Evolutionary conservation across 2,888 invertebrate genomes (phyloP).

Genomic region (Eucera pruinosa): DNA sequence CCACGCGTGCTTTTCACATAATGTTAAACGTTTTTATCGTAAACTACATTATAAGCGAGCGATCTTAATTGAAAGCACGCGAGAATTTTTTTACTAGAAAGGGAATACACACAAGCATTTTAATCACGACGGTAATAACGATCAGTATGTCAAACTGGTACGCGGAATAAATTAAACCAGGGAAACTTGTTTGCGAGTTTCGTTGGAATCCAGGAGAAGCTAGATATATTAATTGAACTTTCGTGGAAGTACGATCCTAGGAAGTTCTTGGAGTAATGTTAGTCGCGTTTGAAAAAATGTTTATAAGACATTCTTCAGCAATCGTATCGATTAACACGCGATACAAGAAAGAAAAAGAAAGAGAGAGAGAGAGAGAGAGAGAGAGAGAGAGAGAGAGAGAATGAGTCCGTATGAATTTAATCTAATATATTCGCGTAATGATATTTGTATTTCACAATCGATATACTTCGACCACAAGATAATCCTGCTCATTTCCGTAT

Average conservation of each 20-base stretch:
- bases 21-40: background rate
- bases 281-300: background rate
- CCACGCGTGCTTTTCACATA: background rate
- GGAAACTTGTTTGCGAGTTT: slow-evolving; percentile 8
- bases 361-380: no score
- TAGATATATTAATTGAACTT: background rate
- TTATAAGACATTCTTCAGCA: background rate
- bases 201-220: background rate
- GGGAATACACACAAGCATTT: background rate
- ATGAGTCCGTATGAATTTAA: background rate
- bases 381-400: no score
- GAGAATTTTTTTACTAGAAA: slow-evolving; percentile 1
- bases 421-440: background rate
- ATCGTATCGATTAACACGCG: background rate
- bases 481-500: slow-evolving; percentile 11
- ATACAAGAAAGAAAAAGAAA: no score
- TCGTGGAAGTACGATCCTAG: no score
- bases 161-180: slow-evolving; percentile 2
- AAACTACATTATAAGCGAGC: background rate
- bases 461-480: slow-evolving; percentile 1
- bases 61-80: background rate
- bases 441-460: background rate
- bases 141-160: background rate
- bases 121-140: background rate
- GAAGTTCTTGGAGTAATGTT: background rate